Percentiles rank a stretch among this genome's conserved stretches.
Conservation (phyloP, 2,113 vertebrate species). For the Elgaria multicarinata region DNA sequence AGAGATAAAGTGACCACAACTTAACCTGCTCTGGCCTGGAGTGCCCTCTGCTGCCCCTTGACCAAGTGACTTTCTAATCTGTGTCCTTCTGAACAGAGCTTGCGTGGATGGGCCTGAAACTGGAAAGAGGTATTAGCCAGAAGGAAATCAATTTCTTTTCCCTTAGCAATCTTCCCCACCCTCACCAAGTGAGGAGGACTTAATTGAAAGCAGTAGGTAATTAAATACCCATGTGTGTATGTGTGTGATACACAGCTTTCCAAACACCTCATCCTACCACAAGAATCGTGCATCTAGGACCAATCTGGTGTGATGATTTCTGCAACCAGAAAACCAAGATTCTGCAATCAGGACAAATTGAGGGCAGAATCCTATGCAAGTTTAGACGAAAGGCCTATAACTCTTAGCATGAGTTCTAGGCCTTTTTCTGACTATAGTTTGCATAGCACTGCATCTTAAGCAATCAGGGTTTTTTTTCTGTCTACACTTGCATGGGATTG, state of each 20-base stretch:
- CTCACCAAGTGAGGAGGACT: neutral
- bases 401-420: no score
- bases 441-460: no score
- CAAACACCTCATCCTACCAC: neutral
- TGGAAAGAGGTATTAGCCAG: conserved; percentile 51
- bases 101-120: neutral
- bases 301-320: neutral
- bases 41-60: conserved; percentile 94
- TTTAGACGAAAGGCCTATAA: no score
- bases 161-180: conserved; percentile 20
- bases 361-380: no score
- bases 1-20: conserved; percentile 92
- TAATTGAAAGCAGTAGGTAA: neutral
- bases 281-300: neutral
- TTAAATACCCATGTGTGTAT: neutral
- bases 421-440: no score
- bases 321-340: neutral
- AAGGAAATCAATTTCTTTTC: conserved; percentile 39
- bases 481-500: no score
- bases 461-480: no score
- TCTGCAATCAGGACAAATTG: neutral
- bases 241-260: neutral
- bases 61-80: conserved; percentile 87
- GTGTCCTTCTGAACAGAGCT: conserved; percentile 66
- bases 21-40: conserved; percentile 94